Conservation (phyloP, 2,113 vertebrate genomes). For the Alexandromys fortis region DNA sequence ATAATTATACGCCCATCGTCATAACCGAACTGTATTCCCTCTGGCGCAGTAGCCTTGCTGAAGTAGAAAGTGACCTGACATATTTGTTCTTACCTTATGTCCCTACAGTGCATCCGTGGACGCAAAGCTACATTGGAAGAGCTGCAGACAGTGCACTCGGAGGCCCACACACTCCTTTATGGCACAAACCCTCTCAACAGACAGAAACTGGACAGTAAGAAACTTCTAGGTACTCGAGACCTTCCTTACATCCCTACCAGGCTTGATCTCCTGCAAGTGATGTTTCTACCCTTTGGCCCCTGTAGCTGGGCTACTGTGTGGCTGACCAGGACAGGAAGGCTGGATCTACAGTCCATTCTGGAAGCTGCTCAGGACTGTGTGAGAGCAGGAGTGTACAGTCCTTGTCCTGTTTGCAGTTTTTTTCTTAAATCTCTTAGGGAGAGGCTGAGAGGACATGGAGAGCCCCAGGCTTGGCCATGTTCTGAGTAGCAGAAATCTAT, state of each 20-base stretch:
- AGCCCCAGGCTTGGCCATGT: not conserved
- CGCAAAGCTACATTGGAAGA: constrained; percentile 98
- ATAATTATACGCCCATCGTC: fast-evolving
- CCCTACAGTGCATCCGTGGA: constrained; percentile 92
- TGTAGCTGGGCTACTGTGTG: fast-evolving
- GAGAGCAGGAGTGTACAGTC: fast-evolving
- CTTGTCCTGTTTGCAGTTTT: too few relatives aligned
- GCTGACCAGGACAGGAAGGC: not conserved
- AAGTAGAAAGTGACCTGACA: not conserved
- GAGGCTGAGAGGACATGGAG: not conserved
- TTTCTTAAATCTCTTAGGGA: fast-evolving
- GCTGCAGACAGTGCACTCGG: constrained; percentile 96
- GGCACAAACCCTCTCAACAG: constrained; percentile 98
- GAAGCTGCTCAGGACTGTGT: too few relatives aligned
- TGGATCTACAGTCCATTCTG: fast-evolving
- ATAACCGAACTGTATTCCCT: fast-evolving
- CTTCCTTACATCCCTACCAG: constrained; percentile 15
- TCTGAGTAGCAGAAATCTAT: fast-evolving
- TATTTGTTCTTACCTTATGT: not conserved
- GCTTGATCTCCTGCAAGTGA: not conserved
- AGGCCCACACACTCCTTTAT: constrained; percentile 94
- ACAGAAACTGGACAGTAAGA: constrained; percentile 98
- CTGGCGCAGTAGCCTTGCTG: fast-evolving
- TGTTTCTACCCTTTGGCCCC: not conserved
- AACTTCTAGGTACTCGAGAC: constrained; percentile 84